Base-by-base conservation (phyloP, 2,888 invertebrate genomes). In the Pandemis cinnamomeana region DNA sequence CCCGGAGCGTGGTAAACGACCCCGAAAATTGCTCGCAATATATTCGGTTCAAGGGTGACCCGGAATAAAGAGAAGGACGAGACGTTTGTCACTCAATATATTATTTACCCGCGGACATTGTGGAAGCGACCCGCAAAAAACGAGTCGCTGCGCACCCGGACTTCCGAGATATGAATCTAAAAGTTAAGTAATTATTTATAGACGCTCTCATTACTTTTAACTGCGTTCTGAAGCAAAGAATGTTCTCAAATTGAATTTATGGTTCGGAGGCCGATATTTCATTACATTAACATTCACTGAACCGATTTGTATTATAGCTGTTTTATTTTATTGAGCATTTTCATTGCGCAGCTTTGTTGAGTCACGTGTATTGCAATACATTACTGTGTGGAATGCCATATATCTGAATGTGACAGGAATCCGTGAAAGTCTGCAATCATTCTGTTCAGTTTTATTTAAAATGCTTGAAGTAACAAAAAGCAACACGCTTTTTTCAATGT, bases 1-100 rank as follows among this genome's bases (percentile, higher is more conserved):
- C 88, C 89, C 89, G 89, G 86, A 84, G 89, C 89, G 91, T 89
- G 81, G 89, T 85, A 89, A 91, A 91, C 89, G 90, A 90, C 84
- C 87, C 90, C 88, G 89, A 91, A 92, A 92, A 92, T 92, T 90
- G 89, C 87, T 82, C 79, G 86, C 91, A 91, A 92, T 92, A 91
- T 93, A 91, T 91, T 88, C 87, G 86, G 88, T 91, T 91, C 90
- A 88, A 89, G 91, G 89, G 89, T 91, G 89, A 90, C 90, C 91
- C 88, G 82, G 88, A 89, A 89, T 89, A 89, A 89, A 90, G 88
- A 87, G 85, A 62, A 71, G 83, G 89, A 86, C 86, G 85, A 86
- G 85, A 87, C 88, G 87, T 89, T 91, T 90, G 89, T 90, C 91
- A 91, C 89, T 89, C 89, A 86, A 87, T 91, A 86, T 91, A 90